phyloP scores from a whole-genome alignment of 2,888 invertebrate species.

The Drepana falcataria region DNA sequence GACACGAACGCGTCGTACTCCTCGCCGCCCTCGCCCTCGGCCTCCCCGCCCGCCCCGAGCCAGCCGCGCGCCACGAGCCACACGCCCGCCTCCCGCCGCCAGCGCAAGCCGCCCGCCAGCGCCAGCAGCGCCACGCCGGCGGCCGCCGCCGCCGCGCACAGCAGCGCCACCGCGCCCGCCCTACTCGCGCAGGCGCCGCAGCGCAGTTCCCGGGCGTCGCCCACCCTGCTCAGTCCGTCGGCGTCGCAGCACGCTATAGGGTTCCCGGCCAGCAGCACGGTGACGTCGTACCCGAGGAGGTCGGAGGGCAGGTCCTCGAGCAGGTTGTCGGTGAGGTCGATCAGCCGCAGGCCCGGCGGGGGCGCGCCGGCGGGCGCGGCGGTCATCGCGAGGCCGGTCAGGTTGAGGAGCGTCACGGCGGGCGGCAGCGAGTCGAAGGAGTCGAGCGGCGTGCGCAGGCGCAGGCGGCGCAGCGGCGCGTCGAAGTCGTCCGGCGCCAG shows the following conservation, averaged over 20 bases:
- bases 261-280: constrained; percentile 12
- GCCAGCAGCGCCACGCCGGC: constrained; percentile 13
- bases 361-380: background rate
- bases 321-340: background rate
- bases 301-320: constrained; percentile 1
- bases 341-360: background rate
- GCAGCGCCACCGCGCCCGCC: background rate
- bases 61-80: constrained; percentile 17
- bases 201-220: constrained; percentile 1
- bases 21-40: constrained; percentile 22
- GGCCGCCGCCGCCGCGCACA: constrained; percentile 8
- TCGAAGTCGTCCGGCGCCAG: background rate
- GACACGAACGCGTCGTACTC: constrained; percentile 90
- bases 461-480: background rate
- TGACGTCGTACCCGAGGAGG: constrained; percentile 14
- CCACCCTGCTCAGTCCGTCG: background rate
- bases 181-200: background rate
- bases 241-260: constrained; percentile 8
- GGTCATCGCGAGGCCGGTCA: background rate
- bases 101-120: constrained; percentile 15
- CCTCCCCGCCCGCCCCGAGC: constrained; percentile 17
- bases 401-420: background rate
- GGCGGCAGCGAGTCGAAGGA: background rate
- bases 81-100: constrained; percentile 14
- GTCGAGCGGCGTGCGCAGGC: constrained; percentile 4